Base-by-base conservation (phyloP, 2,113 vertebrate species). In the Albula glossodonta region DNA sequence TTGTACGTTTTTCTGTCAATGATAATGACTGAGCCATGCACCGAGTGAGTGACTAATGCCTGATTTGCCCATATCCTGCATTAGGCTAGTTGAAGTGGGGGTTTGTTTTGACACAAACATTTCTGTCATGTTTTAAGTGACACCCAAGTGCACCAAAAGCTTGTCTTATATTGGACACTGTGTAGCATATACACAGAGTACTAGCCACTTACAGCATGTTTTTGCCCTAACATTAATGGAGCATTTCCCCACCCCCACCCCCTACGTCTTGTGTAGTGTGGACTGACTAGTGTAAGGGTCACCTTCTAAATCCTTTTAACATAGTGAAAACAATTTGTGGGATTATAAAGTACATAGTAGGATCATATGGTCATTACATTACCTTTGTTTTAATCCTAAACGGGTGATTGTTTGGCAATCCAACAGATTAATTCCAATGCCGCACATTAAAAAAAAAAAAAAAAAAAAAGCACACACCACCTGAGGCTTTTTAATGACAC, bases 311-410 rank as follows among this genome's bases (percentile, higher is more conserved):
- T 85, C 86, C 79, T 88, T 88, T 86, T 66, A 89, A 89, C 87
- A 83, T 83, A 81, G 56, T 83, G 87, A 88, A 87, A 89, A 89
- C 87, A 87, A 91, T 93, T 92, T 80, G 91, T 87, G 80, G 88
- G 81, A 89, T 88, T 88, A 83, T 70, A 89, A 87, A 22, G 13
- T 86, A 88, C 83, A 22, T 80, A 13, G 88, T 90, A 85, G 90
- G 86, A 88, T 89, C 85, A 87, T 89, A 88, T 88, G 88, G 80
- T 87, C 87, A 87, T 89, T 85, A 66, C 83, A 48, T 66, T 82
- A 57, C 15, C 63, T 66, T 80, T 25, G 10, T 66, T 83, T 84
- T 84, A 90, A 90, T 92, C 88, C 89, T 57, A n/a, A 51, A 10
- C 12, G 10, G 83, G 88, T 85, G 86, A 90, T 5, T 48, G 81